Percentiles rank a stretch among this genome's conserved stretches.
phyloP scores from a whole-genome alignment of 2,888 invertebrate genomes.

The Saturnia japonica region DNA sequence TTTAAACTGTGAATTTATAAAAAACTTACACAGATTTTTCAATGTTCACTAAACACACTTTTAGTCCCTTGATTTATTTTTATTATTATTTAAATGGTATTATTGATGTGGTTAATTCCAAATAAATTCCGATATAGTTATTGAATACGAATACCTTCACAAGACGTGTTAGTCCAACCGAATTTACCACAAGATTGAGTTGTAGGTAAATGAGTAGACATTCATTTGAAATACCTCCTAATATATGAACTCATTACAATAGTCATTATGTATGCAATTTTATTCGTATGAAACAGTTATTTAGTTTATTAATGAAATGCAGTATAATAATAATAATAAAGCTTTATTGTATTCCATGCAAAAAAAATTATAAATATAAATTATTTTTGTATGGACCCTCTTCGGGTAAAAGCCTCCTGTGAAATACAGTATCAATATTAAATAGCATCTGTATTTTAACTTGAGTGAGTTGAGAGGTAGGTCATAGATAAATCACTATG shows the following conservation, averaged over 20 bases:
- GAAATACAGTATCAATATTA: too few relatives aligned
- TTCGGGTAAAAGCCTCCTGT: too few relatives aligned
- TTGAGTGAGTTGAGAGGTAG: too few relatives aligned
- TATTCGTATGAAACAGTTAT: background rate
- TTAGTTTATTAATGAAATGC: background rate
- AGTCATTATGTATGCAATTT: slow-evolving; percentile 1
- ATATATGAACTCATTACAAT: slow-evolving; percentile 36
- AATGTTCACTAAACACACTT: background rate
- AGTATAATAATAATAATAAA: too few relatives aligned
- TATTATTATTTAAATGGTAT: background rate
- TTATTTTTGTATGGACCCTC: too few relatives aligned
- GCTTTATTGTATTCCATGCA: too few relatives aligned
- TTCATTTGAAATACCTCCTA: slow-evolving; percentile 25
- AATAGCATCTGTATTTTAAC: too few relatives aligned
- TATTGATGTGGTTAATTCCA: background rate
- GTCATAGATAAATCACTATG: too few relatives aligned
- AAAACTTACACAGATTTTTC: background rate
- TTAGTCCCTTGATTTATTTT: background rate
- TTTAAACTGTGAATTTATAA: background rate
- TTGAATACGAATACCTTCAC: slow-evolving; percentile 32
- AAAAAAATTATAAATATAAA: too few relatives aligned
- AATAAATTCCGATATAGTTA: background rate
- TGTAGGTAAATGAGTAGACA: slow-evolving; percentile 14
- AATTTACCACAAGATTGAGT: slow-evolving; percentile 41
- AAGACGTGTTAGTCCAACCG: slow-evolving; percentile 38